Evolutionary conservation across 2,113 vertebrate genomes (phyloP), one percentile per base, ranked within the genome.

Genomic region (Scomber japonicus): DNA sequence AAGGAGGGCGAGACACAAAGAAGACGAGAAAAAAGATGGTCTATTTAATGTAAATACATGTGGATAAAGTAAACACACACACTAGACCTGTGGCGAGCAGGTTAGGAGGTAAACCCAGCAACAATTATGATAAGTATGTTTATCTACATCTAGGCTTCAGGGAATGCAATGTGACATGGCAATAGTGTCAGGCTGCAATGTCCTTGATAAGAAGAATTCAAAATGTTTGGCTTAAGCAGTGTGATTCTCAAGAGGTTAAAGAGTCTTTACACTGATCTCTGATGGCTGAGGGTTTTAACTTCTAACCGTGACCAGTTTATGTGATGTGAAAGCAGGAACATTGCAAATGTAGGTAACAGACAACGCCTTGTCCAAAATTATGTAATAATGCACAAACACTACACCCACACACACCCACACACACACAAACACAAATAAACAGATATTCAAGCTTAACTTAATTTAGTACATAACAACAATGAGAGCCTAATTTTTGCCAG

Each of bases 1-100:
- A 48, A 44, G 27, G 11, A 68, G 12, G 60, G 53, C 44, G 27
- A 66, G 11, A 54, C 3, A 53, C 9, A 63, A 50, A 74, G 59
- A 17, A n/a, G 56, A 62, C 66, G 35, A 71, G 17, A 70, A 44
- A 31, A 24, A 74, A 11, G 19, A 51, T 63, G 51, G 31, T 67
- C 19, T 40, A 4, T 30, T 66, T 2, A 49, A 4, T 35, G 5
- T 53, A 15, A 14, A 21, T 19, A 27, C 4, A 54, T 35, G 35
- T 35, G 35, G 35, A 35, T 35, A 35, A 35, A 35, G 35, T 71
- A 7, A 60, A 63, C 15, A 50, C 9, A 5, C 5, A 15, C 6
- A 31, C 1, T 13, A 55, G 16, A 24, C 24, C 53, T 60, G 14
- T 24, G 64, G 15, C 3, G 7, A 44, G 11, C 19, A 66, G 8